These are phyloP conservation scores for Epizoanthus rinbou DNA, from an alignment of 92 coral and sea anemone species.

Conservation along the genomic window DNA sequence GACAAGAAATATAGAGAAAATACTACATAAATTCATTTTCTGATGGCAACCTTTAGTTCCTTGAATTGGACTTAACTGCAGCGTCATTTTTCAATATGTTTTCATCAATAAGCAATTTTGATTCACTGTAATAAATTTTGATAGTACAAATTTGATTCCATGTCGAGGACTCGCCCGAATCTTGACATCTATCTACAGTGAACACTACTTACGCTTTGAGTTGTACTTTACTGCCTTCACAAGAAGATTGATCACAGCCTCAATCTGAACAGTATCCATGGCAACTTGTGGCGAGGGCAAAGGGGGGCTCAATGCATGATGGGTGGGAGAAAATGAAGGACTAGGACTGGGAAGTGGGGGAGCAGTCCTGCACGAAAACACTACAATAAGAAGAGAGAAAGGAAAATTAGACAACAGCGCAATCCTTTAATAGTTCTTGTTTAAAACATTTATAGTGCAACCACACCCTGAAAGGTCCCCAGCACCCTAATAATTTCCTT, in stretches of 20 bases:
- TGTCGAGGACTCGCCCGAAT: no score
- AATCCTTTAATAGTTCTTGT: neutral
- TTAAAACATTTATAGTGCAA: no score
- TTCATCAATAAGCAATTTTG: no score
- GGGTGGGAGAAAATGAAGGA: constrained; percentile 28
- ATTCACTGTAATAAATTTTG: neutral
- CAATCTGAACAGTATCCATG: constrained; percentile 78
- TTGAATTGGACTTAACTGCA: no score
- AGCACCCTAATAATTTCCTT: neutral
- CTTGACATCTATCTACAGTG: no score
- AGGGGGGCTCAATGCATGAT: constrained; percentile 46
- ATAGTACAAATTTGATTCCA: neutral
- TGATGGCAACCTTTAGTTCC: no score
- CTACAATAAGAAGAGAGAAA: neutral
- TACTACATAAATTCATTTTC: no score
- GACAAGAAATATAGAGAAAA: no score
- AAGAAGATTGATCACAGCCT: constrained; percentile 81
- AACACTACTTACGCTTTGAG: constrained; percentile 74
- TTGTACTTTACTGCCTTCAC: constrained; percentile 77
- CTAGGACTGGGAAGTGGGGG: constrained; percentile 5
- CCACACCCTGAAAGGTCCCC: neutral
- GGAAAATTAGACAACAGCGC: neutral
- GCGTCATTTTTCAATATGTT: no score
- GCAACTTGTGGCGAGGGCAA: constrained; percentile 51
- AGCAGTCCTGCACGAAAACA: constrained; percentile 26